These are phyloP conservation scores for Acrossocheilus wenchowensis DNA, from an alignment of 2,797 vertebrate genomes.

Conservation along the genomic window DNA sequence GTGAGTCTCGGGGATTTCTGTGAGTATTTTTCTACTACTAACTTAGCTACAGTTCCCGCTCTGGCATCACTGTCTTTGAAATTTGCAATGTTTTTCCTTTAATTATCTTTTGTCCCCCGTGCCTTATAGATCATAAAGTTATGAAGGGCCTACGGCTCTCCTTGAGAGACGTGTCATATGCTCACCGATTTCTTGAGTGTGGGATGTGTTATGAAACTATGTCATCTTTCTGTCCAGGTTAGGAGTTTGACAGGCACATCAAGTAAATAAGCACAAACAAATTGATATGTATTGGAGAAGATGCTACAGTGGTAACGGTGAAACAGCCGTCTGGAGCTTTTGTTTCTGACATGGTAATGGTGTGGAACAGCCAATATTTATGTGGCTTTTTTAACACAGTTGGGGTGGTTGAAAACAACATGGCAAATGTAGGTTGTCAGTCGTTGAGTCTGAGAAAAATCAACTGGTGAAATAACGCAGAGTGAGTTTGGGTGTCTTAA, in stretches of 20 bases:
- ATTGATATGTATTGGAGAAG: not conserved
- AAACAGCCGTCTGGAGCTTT: not conserved
- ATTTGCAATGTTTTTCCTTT: not conserved
- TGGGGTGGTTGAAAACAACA: not conserved
- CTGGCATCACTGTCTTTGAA: not conserved
- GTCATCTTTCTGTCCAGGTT: not conserved
- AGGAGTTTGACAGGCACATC: not conserved
- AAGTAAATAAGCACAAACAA: not conserved
- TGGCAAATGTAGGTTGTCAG: conserved; percentile 8
- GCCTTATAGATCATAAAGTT: conserved; percentile 32
- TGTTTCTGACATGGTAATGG: conserved; percentile 23
- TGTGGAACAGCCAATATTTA: not conserved
- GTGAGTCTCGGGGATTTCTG: not conserved
- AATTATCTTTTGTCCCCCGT: conserved; percentile 21
- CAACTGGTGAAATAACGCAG: not conserved
- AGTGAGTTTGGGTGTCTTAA: not conserved
- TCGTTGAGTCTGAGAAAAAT: not conserved
- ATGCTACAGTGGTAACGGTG: conserved; percentile 3
- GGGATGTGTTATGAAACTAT: not conserved
- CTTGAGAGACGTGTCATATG: not conserved
- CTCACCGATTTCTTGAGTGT: not conserved
- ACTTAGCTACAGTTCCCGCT: not conserved
- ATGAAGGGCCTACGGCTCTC: not conserved
- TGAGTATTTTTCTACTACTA: not conserved
- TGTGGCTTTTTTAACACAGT: conserved; percentile 4